Conservation (phyloP, 2,888 invertebrate genomes). For the Tolmerus cingulatus region DNA sequence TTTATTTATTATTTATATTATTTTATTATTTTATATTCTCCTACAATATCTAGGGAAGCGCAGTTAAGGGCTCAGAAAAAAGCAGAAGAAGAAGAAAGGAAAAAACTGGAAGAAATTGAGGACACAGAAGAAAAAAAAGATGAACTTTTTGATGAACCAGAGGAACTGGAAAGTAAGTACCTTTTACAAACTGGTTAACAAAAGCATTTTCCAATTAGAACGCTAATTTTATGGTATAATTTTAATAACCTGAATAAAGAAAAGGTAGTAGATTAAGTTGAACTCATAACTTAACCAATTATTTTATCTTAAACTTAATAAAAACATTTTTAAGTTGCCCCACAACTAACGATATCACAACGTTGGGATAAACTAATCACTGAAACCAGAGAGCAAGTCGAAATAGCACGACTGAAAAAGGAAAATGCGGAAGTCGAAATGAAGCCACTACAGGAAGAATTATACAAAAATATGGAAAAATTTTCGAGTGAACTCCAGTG, state of each 20-base stretch:
- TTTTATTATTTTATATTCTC: background rate
- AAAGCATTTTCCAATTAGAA: background rate
- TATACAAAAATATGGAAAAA: slow-evolving; percentile 64
- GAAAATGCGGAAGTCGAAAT: slow-evolving; percentile 54
- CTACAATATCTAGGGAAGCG: background rate
- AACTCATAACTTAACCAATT: background rate
- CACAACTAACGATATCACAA: slow-evolving; percentile 66
- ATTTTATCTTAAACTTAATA: background rate
- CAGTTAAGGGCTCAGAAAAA: background rate
- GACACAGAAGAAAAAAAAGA: background rate
- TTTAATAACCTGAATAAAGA: background rate
- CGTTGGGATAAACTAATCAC: slow-evolving; percentile 67
- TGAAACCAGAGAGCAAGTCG: slow-evolving; percentile 65
- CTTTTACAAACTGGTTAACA: background rate
- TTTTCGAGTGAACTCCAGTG: slow-evolving; percentile 66
- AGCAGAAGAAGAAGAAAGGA: background rate
- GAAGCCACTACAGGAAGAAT: slow-evolving; percentile 56
- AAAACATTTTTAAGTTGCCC: slow-evolving; percentile 2
- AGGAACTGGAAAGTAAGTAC: background rate
- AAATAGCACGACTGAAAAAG: slow-evolving; percentile 56
- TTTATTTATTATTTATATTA: background rate
- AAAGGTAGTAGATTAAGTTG: background rate
- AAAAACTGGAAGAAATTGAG: background rate
- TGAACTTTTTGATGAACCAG: background rate
- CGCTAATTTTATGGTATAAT: background rate